A percentile compares a stretch with the other conserved stretches of the same genome.
Conservation (phyloP, 2,888 invertebrate species). For the Copidosoma aretas region DNA sequence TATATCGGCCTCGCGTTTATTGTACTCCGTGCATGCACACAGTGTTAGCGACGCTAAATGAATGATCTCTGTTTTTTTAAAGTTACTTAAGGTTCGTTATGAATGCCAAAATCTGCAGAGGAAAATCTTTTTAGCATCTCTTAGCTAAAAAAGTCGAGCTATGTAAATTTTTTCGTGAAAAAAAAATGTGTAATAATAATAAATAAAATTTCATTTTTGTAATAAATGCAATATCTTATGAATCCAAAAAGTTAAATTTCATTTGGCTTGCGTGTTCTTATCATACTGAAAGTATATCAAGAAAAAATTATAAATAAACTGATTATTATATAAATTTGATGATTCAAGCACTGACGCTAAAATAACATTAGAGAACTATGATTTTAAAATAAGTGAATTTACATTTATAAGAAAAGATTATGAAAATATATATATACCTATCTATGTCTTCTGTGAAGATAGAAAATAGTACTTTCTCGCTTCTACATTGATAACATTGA, state of each 20-base stretch:
- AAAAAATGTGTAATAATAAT: conserved; percentile 40
- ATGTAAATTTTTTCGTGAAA: conserved; percentile 40
- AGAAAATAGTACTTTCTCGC: conserved; percentile 63
- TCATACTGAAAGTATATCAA: conserved; percentile 48
- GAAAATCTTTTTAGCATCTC: conserved; percentile 45
- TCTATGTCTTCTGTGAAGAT: conserved; percentile 66
- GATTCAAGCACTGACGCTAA: conserved; percentile 60
- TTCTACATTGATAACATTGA: conserved; percentile 60
- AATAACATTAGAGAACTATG: conserved; percentile 61
- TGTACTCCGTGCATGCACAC: conserved; percentile 36
- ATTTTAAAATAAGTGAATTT: conserved; percentile 62
- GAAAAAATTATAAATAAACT: conserved; percentile 47
- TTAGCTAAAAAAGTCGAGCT: conserved; percentile 40
- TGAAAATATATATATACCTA: conserved; percentile 65
- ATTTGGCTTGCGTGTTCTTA: conserved; percentile 49
- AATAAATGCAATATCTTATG: conserved; percentile 40
- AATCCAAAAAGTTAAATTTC: conserved; percentile 43
- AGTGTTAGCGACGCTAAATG: conserved; percentile 38
- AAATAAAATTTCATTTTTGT: conserved; percentile 38
- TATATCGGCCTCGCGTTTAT: conserved; percentile 25
- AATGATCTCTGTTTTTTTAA: conserved; percentile 45
- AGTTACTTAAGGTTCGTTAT: conserved; percentile 47
- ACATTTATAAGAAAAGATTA: conserved; percentile 63
- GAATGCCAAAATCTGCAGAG: conserved; percentile 44
- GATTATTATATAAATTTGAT: conserved; percentile 52